Evolutionary conservation across 2,797 vertebrate species (phyloP), one percentile per base, ranked within the genome.

Genomic region (Emydoidea blandingii): DNA sequence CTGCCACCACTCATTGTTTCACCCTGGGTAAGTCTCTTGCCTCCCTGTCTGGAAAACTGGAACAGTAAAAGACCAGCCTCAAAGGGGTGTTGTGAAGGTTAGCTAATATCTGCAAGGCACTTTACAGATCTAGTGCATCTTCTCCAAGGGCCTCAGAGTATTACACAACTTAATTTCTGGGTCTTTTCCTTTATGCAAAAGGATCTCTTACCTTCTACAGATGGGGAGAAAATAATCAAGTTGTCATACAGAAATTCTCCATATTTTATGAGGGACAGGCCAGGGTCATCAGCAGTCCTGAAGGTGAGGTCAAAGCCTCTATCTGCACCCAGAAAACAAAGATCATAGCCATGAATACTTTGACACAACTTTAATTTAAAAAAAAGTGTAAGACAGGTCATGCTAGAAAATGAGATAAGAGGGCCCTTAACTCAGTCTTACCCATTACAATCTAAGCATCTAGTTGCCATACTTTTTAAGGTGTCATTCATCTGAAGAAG

Each of bases 241-340:
- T 99, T 99, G 97, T 99, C 99, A 0, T 99, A 99, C 1, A 99
- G 97, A 93, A 99, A 99, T 87, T 99, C 99, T 21, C 99, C 99
- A 0, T 99, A 99, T 97, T 99, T 99, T 94, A 99, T 99, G 50
- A 99, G 98, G 5, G 99, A 99, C 31, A 99, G 98, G 44, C 99
- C 98, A 0, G 99, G 98, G 9, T 99, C 99, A 85, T 99, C 99
- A 0, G 99, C 99, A 0, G 99, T 99, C 96, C 99, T 99, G 97
- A 99, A 99, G 2, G 99, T 97, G 83, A 99, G 98, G 91, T 99
- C 99, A 41, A 99, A 99, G 74, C 99, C 99, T 84, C 99, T 99
- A 96, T 99, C 99, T 99, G 97, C 88, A 97, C 93, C 86, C 59
- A 1, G 2, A 12, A 79, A 8, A 89, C 31, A 81, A 27, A 92